These are phyloP conservation scores for Thermophis baileyi DNA, from an alignment of 2,113 vertebrate species.

Conservation along the genomic window DNA sequence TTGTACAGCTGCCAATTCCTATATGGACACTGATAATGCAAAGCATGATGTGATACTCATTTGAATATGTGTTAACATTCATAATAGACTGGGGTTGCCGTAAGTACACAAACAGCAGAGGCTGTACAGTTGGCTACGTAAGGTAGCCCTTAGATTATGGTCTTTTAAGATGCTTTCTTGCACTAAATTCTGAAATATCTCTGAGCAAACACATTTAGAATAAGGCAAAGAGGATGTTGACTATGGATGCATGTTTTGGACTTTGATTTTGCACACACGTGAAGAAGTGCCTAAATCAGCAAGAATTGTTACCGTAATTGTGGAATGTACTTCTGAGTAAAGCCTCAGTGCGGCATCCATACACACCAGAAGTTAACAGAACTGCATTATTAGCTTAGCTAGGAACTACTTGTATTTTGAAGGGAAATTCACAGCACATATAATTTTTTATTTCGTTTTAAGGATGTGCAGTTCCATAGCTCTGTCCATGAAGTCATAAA, in stretches of 20 bases:
- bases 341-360: background rate
- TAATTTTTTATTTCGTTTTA: slow-evolving; percentile 46
- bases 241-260: no score
- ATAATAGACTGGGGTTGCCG: background rate
- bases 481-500: background rate
- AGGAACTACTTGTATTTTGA: background rate
- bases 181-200: background rate
- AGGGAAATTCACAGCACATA: slow-evolving; percentile 54
- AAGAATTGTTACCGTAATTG: background rate
- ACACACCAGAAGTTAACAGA: background rate
- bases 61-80: background rate
- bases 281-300: background rate
- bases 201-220: background rate
- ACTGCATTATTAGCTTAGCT: background rate
- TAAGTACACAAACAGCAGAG: background rate
- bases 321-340: background rate
- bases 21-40: background rate
- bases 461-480: slow-evolving; percentile 28
- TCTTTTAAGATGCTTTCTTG: background rate
- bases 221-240: background rate
- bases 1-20: background rate
- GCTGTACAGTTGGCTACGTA: background rate
- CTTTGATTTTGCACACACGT: background rate
- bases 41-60: background rate
- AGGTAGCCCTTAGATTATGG: background rate